Conservation (phyloP, 2,113 vertebrate genomes). For the Girardinichthys multiradiatus region DNA sequence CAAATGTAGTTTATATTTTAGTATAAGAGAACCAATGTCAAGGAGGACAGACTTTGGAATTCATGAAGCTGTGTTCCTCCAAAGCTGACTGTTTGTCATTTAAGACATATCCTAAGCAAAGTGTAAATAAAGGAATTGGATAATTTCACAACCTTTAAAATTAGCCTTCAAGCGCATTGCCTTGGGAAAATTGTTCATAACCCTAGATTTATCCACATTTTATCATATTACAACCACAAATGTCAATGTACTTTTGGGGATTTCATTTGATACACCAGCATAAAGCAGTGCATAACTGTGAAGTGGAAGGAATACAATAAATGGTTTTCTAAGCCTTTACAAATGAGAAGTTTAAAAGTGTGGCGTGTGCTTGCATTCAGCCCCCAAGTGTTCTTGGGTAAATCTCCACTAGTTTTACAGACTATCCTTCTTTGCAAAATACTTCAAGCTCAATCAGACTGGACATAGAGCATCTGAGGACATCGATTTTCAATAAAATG, state of each 20-base stretch:
- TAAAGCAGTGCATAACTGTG: no score
- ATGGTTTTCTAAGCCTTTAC: neutral
- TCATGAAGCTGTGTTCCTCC: conserved; percentile 16
- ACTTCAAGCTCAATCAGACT: no score
- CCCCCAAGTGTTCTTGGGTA: no score
- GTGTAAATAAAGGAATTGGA: neutral
- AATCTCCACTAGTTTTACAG: no score
- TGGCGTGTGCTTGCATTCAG: no score
- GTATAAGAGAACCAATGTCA: conserved; percentile 20
- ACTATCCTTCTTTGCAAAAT: no score
- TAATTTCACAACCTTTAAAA: no score
- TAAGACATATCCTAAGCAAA: conserved; percentile 3
- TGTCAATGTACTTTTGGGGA: neutral
- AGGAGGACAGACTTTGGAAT: conserved; percentile 1
- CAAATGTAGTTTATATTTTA: conserved; percentile 15
- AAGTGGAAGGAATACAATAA: neutral
- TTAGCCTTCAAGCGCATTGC: no score
- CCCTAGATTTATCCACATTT: neutral
- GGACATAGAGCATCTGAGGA: no score
- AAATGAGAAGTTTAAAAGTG: neutral
- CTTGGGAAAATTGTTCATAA: neutral
- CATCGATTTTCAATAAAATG: neutral
- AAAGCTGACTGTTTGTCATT: conserved; percentile 25
- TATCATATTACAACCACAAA: neutral
- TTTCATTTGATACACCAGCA: neutral